phyloP scores from a whole-genome alignment of 2,888 invertebrate genomes.

The Tortricodes alternella region DNA sequence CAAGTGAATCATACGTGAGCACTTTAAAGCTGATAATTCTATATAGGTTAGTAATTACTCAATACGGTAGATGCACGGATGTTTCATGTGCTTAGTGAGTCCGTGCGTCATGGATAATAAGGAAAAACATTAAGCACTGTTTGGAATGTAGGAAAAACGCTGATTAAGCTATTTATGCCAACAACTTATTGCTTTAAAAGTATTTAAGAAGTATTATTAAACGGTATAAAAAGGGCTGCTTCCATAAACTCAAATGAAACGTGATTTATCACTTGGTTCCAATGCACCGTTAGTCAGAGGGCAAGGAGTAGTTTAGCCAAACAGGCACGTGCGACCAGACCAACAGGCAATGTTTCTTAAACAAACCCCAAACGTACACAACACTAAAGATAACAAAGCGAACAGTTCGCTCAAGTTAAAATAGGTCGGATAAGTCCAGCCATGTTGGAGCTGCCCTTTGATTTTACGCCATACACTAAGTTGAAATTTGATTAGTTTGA shows the following conservation, averaged over 20 bases:
- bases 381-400: slow-evolving; percentile 47
- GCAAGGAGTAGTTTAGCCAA: slow-evolving; percentile 63
- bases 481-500: slow-evolving; percentile 5
- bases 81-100: slow-evolving; percentile 7
- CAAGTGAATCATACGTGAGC: slow-evolving; percentile 47
- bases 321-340: slow-evolving; percentile 71
- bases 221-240: slow-evolving; percentile 3
- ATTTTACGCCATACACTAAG: slow-evolving; percentile 1
- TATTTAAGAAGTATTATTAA: background rate
- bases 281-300: slow-evolving; percentile 41
- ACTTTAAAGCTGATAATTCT: slow-evolving; percentile 60
- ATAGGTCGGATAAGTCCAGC: slow-evolving; percentile 44
- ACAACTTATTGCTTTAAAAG: background rate
- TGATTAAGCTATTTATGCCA: background rate
- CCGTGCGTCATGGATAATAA: slow-evolving; percentile 31
- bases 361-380: slow-evolving; percentile 64
- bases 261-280: slow-evolving; percentile 38
- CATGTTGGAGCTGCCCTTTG: background rate
- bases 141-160: slow-evolving; percentile 6
- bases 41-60: slow-evolving; percentile 57
- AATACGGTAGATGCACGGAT: slow-evolving; percentile 29
- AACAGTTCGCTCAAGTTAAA: slow-evolving; percentile 50
- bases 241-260: slow-evolving; percentile 28
- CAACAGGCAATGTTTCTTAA: slow-evolving; percentile 70
- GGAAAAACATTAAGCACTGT: slow-evolving; percentile 32